These are phyloP conservation scores for Andricus grossulariae DNA, from an alignment of 1,140 invertebrate species.

Conservation along the genomic window DNA sequence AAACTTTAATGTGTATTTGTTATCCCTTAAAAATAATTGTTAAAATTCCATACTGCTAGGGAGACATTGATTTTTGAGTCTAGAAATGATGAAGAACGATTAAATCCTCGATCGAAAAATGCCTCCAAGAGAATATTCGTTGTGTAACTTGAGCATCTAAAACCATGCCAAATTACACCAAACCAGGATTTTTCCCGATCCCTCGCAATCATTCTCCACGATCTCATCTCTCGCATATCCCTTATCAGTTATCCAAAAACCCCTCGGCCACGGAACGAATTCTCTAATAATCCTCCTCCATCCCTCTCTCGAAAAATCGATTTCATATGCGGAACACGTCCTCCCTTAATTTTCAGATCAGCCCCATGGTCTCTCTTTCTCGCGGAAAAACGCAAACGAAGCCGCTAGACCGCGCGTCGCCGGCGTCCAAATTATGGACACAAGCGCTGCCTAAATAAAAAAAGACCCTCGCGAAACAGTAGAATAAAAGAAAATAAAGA, in stretches of 20 bases:
- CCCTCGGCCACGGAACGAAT: neutral
- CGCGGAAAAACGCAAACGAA: constrained; percentile 28
- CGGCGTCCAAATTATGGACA: constrained; percentile 59
- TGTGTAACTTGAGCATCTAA: neutral
- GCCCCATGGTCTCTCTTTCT: neutral
- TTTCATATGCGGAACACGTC: neutral
- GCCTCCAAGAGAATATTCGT: neutral
- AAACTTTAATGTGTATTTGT: too few species aligned
- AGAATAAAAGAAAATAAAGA: constrained; percentile 16
- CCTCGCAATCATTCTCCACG: constrained; percentile 5
- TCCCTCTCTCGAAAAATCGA: neutral
- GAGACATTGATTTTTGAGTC: too few species aligned
- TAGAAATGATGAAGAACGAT: neutral
- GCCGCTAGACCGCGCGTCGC: constrained; percentile 67
- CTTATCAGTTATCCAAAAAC: constrained; percentile 6
- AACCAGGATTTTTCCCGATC: constrained; percentile 17
- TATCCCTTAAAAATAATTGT: too few species aligned
- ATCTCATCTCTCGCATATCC: neutral
- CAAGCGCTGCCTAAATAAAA: constrained; percentile 51
- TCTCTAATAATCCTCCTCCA: constrained; percentile 11
- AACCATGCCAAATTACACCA: constrained; percentile 13
- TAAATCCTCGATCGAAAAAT: neutral
- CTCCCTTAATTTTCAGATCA: constrained; percentile 12
- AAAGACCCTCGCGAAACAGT: constrained; percentile 38
- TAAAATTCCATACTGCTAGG: too few species aligned